A percentile compares a stretch with the other conserved stretches of the same genome.
These are phyloP conservation scores for Vulpes ferrilata DNA, from an alignment of 2,113 vertebrate genomes.

Conservation along the genomic window DNA sequence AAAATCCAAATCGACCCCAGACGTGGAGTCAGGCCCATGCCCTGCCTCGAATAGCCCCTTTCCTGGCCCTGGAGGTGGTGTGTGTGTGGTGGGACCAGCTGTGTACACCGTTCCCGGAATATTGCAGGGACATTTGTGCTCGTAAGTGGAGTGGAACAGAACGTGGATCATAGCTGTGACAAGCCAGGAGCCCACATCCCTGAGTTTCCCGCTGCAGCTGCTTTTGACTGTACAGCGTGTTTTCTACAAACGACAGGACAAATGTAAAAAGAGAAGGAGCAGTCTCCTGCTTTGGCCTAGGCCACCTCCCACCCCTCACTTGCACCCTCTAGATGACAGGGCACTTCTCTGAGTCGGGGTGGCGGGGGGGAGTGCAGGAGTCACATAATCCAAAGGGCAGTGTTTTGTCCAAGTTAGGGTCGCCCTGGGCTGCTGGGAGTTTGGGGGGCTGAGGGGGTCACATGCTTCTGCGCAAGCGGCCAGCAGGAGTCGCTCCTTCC, in stretches of 20 bases:
- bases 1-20: background rate
- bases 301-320: no score
- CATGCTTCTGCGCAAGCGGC: background rate
- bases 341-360: background rate
- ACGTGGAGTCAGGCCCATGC: accelerated
- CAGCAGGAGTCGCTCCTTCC: background rate
- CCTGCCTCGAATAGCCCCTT: background rate
- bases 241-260: background rate
- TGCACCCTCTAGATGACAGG: background rate
- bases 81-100: accelerated
- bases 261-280: background rate
- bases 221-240: background rate
- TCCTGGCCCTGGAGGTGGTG: accelerated
- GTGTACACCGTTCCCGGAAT: accelerated
- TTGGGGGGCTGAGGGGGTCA: background rate
- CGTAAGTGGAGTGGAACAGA: background rate
- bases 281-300: no score
- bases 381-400: background rate
- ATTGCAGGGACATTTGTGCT: background rate
- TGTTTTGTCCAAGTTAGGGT: background rate
- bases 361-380: background rate
- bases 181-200: background rate
- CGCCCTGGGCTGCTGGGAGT: background rate
- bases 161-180: accelerated
- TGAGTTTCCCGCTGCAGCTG: background rate